Evolutionary conservation across 2,797 vertebrate species (phyloP), one percentile per base, ranked within the genome.

Genomic region (Peromyscus aztecus): DNA sequence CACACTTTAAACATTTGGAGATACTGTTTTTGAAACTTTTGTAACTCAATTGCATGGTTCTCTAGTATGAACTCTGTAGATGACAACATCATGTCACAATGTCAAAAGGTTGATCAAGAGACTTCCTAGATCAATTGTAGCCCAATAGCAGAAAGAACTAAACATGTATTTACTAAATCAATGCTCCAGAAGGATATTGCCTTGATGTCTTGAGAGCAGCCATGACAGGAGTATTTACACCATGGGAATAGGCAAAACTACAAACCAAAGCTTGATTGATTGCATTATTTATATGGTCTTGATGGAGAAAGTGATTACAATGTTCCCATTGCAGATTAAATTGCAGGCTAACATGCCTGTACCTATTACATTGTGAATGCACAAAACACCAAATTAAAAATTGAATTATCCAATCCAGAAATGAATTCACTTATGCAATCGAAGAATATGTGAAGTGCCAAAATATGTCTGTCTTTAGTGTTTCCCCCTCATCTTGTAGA

Each of bases 111-210:
- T 73, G 67, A 52, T 84, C 31, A 27, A 46, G 31, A 6, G 69
- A 37, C 4, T 65, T 0, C 19, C 19, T 24, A 57, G 19, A 31
- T 61, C 59, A 23, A 0, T 17, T 23, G 0, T 1, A 3, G 78
- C 12, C 17, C 17, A 76, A 31, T 0, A 17, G 21, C 55, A 4
- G 10, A n/a, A n/a, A 61, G 6, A 31, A 17, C 4, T 19, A 0
- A 40, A 46, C 52, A 0, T 1, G 11, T 0, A 1, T 46, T 14
- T 13, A 1, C 6, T 14, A 49, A 17, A 27, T 2, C 0, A 2
- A 2, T n/a, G 37, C 55, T 27, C 34, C 43, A 37, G 49, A 10
- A 55, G 2, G n/a, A 19, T 27, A n/a, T 31, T 76, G 21, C 46
- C 3, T 8, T 59, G 31, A 84, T 0, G 34, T 61, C 29, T 34